Percentiles rank a stretch among this genome's conserved stretches.
Evolutionary conservation across 2,113 vertebrate genomes (phyloP).

Genomic region (Chauna torquata): DNA sequence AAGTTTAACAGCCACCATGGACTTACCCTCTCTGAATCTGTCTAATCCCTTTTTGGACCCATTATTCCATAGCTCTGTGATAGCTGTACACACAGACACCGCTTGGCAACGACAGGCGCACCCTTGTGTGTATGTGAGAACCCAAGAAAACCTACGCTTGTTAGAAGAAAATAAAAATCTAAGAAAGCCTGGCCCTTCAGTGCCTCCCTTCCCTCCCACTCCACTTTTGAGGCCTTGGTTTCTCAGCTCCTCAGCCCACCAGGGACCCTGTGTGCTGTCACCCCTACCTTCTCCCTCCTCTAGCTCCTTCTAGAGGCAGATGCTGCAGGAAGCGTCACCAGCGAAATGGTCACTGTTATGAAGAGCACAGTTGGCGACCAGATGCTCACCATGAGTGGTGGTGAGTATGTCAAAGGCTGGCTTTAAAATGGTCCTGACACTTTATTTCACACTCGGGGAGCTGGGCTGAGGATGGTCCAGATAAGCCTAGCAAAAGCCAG

Average conservation of each 20-base stretch:
- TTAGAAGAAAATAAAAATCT: constrained; percentile 4
- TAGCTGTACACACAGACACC: neutral
- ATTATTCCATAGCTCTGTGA: neutral
- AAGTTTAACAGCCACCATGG: constrained; percentile 6
- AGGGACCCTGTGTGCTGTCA: neutral
- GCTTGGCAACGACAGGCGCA: neutral
- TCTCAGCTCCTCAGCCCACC: neutral
- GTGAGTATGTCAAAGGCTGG: neutral
- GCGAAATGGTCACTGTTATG: neutral
- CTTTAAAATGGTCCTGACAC: neutral
- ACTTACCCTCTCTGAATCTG: constrained; percentile 26
- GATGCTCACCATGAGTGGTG: neutral
- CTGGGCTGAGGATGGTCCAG: neutral
- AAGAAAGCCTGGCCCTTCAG: neutral
- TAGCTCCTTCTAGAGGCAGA: neutral
- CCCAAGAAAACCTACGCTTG: neutral
- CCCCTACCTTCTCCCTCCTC: neutral
- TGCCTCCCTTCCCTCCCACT: neutral
- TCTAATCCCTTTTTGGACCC: constrained; percentile 34
- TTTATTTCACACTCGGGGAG: neutral
- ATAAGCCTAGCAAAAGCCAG: neutral
- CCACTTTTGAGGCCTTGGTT: neutral
- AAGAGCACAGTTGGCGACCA: neutral
- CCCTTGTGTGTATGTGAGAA: neutral
- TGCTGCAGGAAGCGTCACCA: neutral